Evolutionary conservation across 1,140 invertebrate genomes (phyloP), one percentile per base, ranked within the genome.

Genomic region (Papilio polyxenes): DNA sequence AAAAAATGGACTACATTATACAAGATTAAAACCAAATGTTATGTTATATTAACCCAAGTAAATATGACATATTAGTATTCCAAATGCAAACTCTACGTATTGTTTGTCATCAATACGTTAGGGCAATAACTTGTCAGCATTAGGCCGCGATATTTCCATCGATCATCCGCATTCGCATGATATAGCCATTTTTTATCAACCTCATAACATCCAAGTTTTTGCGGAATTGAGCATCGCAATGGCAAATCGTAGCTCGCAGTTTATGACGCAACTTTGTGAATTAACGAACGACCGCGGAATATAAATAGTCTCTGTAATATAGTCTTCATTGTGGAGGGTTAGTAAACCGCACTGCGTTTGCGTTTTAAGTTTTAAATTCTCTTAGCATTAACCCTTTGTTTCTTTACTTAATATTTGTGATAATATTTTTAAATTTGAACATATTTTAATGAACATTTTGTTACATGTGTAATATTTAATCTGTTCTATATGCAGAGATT

Each of bases 221-320:
- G 65, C 65, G 23, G 65, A 72, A 72, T 72, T 72, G 62, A 23
- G 20, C 23, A 15, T 37, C 65, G 31, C 81, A 82, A 85, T 85
- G 84, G 82, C 81, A 83, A 80, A 79, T 74, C 72, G 76, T 81
- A 85, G 82, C 83, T 82, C 81, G 80, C 69, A 80, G 79, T 83
- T 85, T 82, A 85, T 83, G 82, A 79, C 48, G 72, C 17, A 81
- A 83, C 74, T 83, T 83, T 78, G 37, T 65, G 74, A 84, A 82
- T 82, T 84, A 84, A 80, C 82, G 81, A 82, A 72, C 65, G 13
- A 31, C 31, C 31, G 11, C 65, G 65, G 65, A 40, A 72, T 72
- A 72, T 37, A 69, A 69, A 37, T 69, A 72, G 65, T 37, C 3
- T 72, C 13, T 37, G 13, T 72, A 69, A 69, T 37, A 69, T 37